Conservation (phyloP, 2,888 invertebrate species). For the Meiosimyza decipiens region DNA sequence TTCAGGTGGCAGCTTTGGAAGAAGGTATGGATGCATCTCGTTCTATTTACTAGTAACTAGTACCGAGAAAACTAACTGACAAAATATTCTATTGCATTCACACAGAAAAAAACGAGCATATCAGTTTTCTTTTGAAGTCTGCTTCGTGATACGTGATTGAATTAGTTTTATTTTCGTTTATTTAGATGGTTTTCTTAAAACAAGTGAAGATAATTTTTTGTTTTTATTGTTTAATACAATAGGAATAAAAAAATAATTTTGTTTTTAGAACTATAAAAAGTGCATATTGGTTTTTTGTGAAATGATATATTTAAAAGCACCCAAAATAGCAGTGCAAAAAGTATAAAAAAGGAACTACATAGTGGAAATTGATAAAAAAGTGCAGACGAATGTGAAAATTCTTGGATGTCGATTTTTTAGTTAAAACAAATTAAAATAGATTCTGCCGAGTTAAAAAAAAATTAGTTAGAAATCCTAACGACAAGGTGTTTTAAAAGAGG, state of each 20-base stretch:
- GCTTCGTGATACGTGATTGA: constrained; percentile 20
- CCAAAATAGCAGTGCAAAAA: constrained; percentile 36
- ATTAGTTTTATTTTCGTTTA: constrained; percentile 25
- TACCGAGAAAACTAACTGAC: too few species aligned
- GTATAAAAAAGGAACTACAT: constrained; percentile 31
- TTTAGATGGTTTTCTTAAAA: constrained; percentile 55
- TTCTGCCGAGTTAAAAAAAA: not conserved
- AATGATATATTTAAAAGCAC: constrained; percentile 34
- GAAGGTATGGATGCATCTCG: too few species aligned
- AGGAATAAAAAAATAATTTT: constrained; percentile 47
- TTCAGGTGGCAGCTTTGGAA: too few species aligned
- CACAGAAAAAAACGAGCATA: too few species aligned
- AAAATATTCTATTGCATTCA: too few species aligned
- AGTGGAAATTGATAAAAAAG: constrained; percentile 16
- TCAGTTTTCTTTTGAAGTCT: constrained; percentile 9
- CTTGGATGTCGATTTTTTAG: constrained; percentile 12
- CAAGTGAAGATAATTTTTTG: constrained; percentile 45
- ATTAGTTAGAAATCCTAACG: constrained; percentile 9
- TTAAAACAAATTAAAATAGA: not conserved
- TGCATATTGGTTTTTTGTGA: constrained; percentile 44
- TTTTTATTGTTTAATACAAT: too few species aligned
- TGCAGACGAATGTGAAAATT: constrained; percentile 28
- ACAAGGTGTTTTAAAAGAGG: constrained; percentile 37
- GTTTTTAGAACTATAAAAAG: constrained; percentile 37
- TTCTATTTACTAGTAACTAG: too few species aligned